Conservation (phyloP, 2,113 vertebrate genomes). For the Oryzias curvinotus region DNA sequence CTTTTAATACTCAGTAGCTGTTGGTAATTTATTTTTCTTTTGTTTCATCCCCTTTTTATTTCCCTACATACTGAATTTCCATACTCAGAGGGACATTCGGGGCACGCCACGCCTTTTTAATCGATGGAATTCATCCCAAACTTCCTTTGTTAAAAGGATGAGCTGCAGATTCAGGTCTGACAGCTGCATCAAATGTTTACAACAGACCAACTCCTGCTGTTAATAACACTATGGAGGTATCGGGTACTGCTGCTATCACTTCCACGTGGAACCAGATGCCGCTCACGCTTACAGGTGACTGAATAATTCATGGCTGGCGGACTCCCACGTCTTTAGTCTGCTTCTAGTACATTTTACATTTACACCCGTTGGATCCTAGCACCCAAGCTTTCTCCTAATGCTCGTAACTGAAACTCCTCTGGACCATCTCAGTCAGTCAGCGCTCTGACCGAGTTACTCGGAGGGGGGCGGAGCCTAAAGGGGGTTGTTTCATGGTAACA, state of each 20-base stretch:
- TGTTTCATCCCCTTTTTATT: too few relatives aligned
- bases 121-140: too few relatives aligned
- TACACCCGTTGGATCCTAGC: constrained; percentile 12
- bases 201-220: constrained; percentile 39
- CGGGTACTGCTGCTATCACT: constrained; percentile 38
- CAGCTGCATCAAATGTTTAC: constrained; percentile 40
- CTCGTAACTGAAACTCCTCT: constrained; percentile 13
- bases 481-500: constrained; percentile 6
- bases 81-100: too few relatives aligned
- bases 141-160: constrained; percentile 13
- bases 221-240: constrained; percentile 44
- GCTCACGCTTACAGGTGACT: constrained; percentile 53
- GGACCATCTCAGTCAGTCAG: neutral
- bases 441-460: neutral
- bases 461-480: constrained; percentile 5
- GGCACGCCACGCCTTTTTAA: too few relatives aligned
- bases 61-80: too few relatives aligned
- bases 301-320: constrained; percentile 72
- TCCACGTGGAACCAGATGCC: constrained; percentile 71
- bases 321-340: constrained; percentile 49
- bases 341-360: constrained; percentile 27
- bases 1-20: too few relatives aligned
- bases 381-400: constrained; percentile 25
- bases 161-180: constrained; percentile 32
- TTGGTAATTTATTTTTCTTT: too few relatives aligned